phyloP scores from a whole-genome alignment of 2,113 vertebrate genomes.

The Potamarius usumacintae region DNA sequence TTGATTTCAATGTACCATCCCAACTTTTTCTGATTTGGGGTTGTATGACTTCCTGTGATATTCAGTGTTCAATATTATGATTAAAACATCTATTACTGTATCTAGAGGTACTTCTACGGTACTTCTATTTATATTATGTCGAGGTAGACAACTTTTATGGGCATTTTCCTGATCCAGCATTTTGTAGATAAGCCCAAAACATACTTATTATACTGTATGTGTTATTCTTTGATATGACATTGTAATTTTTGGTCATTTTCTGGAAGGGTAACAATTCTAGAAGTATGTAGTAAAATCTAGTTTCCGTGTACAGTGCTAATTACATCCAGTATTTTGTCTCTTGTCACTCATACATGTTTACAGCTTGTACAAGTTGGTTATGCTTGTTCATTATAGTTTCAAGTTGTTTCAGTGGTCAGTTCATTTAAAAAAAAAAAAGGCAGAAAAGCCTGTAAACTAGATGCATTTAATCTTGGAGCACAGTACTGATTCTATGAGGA shows the following conservation, averaged over 20 bases:
- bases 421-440: not conserved
- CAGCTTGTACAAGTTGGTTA: not conserved
- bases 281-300: not conserved
- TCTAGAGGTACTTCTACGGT: not conserved
- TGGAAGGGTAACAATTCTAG: not conserved
- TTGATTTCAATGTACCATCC: too few relatives aligned
- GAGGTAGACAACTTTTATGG: not conserved
- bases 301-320: not conserved
- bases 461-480: not conserved
- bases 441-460: not conserved
- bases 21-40: too few relatives aligned
- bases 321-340: not conserved
- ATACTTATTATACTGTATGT: not conserved
- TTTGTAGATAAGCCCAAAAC: too few relatives aligned
- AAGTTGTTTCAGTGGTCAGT: not conserved
- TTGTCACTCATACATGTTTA: not conserved
- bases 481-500: not conserved
- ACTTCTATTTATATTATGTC: not conserved
- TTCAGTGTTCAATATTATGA: not conserved
- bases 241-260: not conserved
- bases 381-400: not conserved
- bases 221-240: not conserved
- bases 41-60: not conserved
- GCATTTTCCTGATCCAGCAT: too few relatives aligned
- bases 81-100: not conserved